Evolutionary conservation across 1,140 invertebrate species (phyloP), one percentile per base, ranked within the genome.

Genomic region (Zophobas atratus): DNA sequence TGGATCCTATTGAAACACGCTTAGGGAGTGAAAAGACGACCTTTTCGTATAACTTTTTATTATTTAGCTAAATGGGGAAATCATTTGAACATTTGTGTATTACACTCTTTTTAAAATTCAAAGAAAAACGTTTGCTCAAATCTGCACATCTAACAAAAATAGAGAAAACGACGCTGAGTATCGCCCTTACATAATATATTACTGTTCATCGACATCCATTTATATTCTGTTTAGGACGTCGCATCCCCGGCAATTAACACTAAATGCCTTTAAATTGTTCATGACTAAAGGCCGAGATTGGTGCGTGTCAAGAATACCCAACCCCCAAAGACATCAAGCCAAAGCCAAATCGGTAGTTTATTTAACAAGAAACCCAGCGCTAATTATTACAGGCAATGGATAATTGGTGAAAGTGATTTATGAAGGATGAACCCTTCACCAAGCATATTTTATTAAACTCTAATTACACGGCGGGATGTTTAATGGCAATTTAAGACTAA

Each of bases 221-320:
- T 76, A 76, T 79, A 79, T 76, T 79, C 78, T 76, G 74, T 79
- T 79, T 79, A 79, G 77, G 75, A 39, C 76, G 78, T 60, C 74
- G 63, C 71, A 67, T 32, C 56, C 77, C 57, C 56, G 48, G 71
- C 78, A 79, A 79, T 79, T 79, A 79, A 76, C 78, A 76, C 78
- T 79, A 74, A 79, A 76, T 70, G 74, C 46, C 60, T 70, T 75
- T 79, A 76, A 79, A 79, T 76, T 76, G 78, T 76, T 48, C 73
- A 76, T 79, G 36, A 74, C 60, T 72, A 74, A 79, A 67, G 77
- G 77, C 56, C 77, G 73, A 76, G 73, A 76, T 75, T 79, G 74
- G 53, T 67, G 57, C 73, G 72, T 74, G 51, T 60, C 67, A 79
- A 79, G 73, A 79, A 79, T 79, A 78, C 53, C 46, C 60, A 78